Percentiles rank a stretch among this genome's conserved stretches.
These are phyloP conservation scores for Lepidonotus clava DNA, from an alignment of 2,888 invertebrate genomes.

Conservation along the genomic window DNA sequence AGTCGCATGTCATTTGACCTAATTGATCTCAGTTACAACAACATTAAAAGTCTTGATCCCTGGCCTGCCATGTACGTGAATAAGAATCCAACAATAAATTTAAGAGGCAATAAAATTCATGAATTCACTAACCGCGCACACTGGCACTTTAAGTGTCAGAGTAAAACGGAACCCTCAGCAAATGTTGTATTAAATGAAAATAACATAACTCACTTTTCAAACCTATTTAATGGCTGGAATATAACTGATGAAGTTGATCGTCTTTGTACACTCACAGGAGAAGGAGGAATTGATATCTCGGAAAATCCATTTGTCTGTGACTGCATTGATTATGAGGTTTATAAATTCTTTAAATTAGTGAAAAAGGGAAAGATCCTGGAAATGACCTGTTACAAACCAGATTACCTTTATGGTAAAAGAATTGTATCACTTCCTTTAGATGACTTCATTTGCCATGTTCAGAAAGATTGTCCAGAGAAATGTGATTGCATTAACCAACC, in stretches of 20 bases:
- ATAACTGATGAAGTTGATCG: neutral
- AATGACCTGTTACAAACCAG: neutral
- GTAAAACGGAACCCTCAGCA: neutral
- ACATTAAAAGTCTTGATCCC: neutral
- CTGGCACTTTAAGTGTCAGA: neutral
- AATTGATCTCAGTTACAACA: neutral
- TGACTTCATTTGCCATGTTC: neutral
- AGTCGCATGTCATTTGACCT: neutral
- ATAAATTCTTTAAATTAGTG: neutral
- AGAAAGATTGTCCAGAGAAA: neutral
- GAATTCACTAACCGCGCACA: neutral
- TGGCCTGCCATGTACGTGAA: neutral
- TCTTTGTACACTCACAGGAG: neutral
- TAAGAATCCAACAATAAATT: neutral
- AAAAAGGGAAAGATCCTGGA: neutral
- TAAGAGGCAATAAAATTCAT: neutral
- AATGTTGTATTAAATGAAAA: neutral
- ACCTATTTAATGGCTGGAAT: neutral
- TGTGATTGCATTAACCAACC: constrained; percentile 11
- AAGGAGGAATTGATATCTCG: neutral
- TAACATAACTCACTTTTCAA: neutral
- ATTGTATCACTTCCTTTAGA: neutral
- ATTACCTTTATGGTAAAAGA: neutral
- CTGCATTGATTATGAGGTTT: neutral
- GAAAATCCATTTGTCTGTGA: constrained; percentile 2